phyloP scores from a whole-genome alignment of 2,113 vertebrate species.

The Paramisgurnus dabryanus region DNA sequence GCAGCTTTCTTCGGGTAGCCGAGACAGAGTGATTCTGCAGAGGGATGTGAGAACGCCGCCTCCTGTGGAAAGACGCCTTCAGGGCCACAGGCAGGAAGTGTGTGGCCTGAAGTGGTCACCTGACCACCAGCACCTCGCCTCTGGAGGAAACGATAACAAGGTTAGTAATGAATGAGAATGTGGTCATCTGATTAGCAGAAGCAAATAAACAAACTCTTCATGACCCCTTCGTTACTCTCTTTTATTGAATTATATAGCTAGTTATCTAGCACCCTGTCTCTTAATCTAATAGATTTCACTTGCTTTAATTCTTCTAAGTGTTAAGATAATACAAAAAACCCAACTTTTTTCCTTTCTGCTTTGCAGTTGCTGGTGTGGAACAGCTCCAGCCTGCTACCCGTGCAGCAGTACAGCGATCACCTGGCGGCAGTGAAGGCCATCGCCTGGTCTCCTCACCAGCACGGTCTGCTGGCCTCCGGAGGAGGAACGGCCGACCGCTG shows the following conservation, averaged over 20 bases:
- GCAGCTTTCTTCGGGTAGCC: constrained; percentile 80
- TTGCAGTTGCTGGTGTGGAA: constrained; percentile 79
- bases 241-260: too few species aligned
- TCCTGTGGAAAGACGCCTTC: constrained; percentile 73
- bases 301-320: too few species aligned
- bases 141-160: constrained; percentile 82
- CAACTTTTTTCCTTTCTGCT: background rate
- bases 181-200: background rate
- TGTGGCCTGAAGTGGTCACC: constrained; percentile 83
- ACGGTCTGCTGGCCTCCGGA: constrained; percentile 78
- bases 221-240: too few species aligned
- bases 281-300: too few species aligned
- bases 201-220: background rate
- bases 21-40: constrained; percentile 80
- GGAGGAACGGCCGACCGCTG: constrained; percentile 81
- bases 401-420: constrained; percentile 82
- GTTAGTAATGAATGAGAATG: constrained; percentile 49
- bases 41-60: constrained; percentile 74
- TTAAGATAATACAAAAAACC: too few species aligned
- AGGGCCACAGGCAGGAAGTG: constrained; percentile 81
- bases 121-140: constrained; percentile 81
- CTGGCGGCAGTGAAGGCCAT: constrained; percentile 80
- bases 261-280: too few species aligned
- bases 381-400: constrained; percentile 77
- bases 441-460: constrained; percentile 81